Conservation (phyloP, 1,140 invertebrate species). For the Drosophila orena region DNA sequence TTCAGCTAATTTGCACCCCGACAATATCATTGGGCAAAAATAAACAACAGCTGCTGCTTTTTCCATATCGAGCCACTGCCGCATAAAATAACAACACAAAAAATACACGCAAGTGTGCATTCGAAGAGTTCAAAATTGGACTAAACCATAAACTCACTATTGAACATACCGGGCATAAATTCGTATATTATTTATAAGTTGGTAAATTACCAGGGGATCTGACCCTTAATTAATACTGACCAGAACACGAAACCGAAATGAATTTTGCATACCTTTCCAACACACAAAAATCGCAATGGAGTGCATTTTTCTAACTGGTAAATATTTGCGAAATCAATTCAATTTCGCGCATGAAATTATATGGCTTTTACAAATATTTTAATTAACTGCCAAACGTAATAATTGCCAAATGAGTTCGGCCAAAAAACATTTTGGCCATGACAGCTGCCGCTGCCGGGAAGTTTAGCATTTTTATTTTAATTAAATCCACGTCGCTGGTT, state of each 20-base stretch:
- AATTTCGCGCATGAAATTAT: conserved; percentile 33
- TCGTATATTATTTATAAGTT: no score
- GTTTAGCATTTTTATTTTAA: conserved; percentile 40
- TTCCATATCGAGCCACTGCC: not conserved
- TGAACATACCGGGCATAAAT: not conserved
- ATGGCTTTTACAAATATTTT: conserved; percentile 51
- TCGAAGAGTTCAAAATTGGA: not conserved
- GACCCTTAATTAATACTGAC: not conserved
- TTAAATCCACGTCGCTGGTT: conserved; percentile 29
- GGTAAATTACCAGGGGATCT: not conserved
- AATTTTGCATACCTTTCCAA: not conserved
- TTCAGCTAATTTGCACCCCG: conserved; percentile 39
- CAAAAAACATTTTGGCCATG: conserved; percentile 33
- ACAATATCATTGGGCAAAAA: conserved; percentile 28
- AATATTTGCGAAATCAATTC: conserved; percentile 45
- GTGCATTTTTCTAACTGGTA: conserved; percentile 7
- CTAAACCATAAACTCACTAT: conserved; percentile 3
- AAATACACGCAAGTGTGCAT: not conserved
- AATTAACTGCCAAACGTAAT: conserved; percentile 59
- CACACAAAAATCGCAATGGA: not conserved
- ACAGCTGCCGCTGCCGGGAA: conserved; percentile 43
- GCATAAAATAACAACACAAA: conserved; percentile 10
- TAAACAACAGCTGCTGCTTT: conserved; percentile 29
- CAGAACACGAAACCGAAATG: not conserved
- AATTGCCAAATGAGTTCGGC: conserved; percentile 27